Percentiles rank a stretch among this genome's conserved stretches.
Evolutionary conservation across 2,888 invertebrate genomes (phyloP).

Genomic region (Cinara cedri): DNA sequence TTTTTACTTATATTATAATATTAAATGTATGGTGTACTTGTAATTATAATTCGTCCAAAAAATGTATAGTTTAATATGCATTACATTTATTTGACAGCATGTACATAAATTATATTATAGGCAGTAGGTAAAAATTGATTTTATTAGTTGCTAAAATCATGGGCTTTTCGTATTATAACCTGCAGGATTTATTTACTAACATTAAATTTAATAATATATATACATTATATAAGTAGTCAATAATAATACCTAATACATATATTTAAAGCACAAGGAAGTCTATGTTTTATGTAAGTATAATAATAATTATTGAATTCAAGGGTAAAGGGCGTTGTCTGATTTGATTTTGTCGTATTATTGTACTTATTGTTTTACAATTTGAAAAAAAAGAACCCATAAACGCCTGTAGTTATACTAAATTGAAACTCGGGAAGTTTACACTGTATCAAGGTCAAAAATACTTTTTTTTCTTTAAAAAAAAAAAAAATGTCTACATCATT

Average conservation of each 20-base stretch:
- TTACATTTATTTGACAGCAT: no score
- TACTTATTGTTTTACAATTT: background rate
- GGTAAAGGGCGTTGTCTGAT: constrained; percentile 41
- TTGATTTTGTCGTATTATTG: background rate
- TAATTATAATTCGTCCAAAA: no score
- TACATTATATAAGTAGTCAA: background rate
- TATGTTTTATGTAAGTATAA: constrained; percentile 11
- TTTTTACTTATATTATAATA: no score
- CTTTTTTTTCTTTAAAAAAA: no score
- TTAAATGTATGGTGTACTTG: no score
- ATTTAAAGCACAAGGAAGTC: constrained; percentile 8
- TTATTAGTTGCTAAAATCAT: no score
- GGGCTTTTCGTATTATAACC: no score
- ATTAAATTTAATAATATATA: background rate
- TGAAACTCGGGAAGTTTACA: constrained; percentile 28
- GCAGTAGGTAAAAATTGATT: no score
- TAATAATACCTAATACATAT: background rate
- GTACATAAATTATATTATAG: no score
- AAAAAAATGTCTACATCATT: constrained; percentile 16
- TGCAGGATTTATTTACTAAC: background rate
- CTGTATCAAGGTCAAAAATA: constrained; percentile 10
- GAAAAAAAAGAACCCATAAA: background rate
- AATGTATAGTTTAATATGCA: no score
- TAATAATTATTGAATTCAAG: constrained; percentile 25
- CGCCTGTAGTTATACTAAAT: constrained; percentile 16